Conservation (phyloP, 2,797 vertebrate species). For the Acropternis orthonyx region DNA sequence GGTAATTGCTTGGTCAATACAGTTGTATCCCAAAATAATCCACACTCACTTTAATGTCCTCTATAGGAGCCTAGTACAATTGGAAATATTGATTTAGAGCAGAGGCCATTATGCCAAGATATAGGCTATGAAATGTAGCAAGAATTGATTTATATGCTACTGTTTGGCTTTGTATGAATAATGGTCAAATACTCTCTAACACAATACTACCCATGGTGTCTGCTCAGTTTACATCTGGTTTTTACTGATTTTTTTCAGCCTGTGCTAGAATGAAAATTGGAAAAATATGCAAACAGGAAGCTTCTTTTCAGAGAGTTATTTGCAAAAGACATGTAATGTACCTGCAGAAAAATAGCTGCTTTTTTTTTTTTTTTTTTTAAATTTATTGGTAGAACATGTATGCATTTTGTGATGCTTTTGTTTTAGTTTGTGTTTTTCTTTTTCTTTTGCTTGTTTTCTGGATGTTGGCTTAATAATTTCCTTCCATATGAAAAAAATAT, state of each 20-base stretch:
- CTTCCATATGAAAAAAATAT: not conserved
- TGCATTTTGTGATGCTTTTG: not conserved
- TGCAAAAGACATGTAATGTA: not conserved
- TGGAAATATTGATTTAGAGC: slow-evolving; percentile 19
- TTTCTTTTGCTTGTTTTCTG: not conserved
- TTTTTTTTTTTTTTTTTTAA: not conserved
- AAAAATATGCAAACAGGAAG: not conserved
- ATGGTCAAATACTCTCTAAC: not conserved
- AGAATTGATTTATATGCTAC: not conserved
- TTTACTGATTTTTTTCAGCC: not conserved
- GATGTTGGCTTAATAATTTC: not conserved
- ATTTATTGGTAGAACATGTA: not conserved
- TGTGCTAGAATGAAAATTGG: not conserved
- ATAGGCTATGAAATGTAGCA: not conserved
- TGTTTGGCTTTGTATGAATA: not conserved
- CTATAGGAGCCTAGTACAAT: not conserved
- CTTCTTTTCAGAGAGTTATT: not conserved
- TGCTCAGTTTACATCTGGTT: not conserved
- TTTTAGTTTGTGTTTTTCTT: not conserved
- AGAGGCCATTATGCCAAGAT: not conserved
- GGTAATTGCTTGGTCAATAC: slow-evolving; percentile 46
- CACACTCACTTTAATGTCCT: not conserved
- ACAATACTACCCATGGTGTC: not conserved
- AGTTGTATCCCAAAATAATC: slow-evolving; percentile 22
- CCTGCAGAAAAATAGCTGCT: not conserved